Conservation (phyloP, 2,888 invertebrate species). For the Cactoblastis cactorum region DNA sequence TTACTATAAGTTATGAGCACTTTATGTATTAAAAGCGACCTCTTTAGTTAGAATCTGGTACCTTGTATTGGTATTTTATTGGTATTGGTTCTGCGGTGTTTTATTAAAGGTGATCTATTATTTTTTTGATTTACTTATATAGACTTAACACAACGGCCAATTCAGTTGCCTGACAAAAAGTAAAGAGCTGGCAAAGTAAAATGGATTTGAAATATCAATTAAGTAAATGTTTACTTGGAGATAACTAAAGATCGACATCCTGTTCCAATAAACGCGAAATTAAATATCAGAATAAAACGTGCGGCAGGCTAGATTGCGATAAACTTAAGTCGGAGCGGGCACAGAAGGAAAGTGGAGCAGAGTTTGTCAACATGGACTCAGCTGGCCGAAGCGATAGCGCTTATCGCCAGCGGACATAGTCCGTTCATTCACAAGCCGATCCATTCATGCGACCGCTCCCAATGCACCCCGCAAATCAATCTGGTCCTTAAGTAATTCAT, state of each 20-base stretch:
- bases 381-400: constrained; percentile 78
- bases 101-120: too few species aligned
- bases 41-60: too few species aligned
- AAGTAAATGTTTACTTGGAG: too few species aligned
- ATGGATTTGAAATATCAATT: neutral
- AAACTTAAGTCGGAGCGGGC: constrained; percentile 58
- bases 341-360: constrained; percentile 70
- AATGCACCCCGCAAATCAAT: constrained; percentile 34
- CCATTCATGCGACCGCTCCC: constrained; percentile 71
- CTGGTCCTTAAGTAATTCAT: constrained; percentile 43
- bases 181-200: neutral
- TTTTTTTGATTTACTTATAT: too few species aligned
- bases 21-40: too few species aligned
- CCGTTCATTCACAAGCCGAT: constrained; percentile 76
- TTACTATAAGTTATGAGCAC: too few species aligned
- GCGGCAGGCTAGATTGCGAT: constrained; percentile 49
- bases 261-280: neutral
- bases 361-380: constrained; percentile 77
- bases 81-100: too few species aligned
- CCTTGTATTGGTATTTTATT: too few species aligned
- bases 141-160: too few species aligned
- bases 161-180: too few species aligned
- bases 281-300: constrained; percentile 14
- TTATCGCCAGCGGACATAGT: constrained; percentile 75
- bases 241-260: neutral